phyloP scores from a whole-genome alignment of 2,888 invertebrate species.

The Drosophila borborema region DNA sequence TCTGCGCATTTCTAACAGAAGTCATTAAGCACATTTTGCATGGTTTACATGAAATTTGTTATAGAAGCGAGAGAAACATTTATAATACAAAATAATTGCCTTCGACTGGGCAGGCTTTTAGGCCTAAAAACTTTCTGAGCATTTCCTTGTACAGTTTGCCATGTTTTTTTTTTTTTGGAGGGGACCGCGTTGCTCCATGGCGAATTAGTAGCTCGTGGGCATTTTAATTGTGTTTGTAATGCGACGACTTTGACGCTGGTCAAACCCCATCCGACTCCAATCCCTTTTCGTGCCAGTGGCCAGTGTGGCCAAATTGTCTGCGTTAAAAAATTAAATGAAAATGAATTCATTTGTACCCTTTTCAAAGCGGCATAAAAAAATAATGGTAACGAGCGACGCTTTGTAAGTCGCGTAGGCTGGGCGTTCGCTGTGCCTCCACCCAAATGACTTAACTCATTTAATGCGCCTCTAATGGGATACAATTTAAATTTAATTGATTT shows the following conservation, averaged over 20 bases:
- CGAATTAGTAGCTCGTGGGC: slow-evolving; percentile 80
- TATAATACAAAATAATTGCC: slow-evolving; percentile 77
- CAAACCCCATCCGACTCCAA: slow-evolving; percentile 7
- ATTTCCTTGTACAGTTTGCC: slow-evolving; percentile 33
- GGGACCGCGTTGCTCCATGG: slow-evolving; percentile 52
- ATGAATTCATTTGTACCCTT: slow-evolving; percentile 79
- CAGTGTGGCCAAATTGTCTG: slow-evolving; percentile 50
- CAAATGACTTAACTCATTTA: slow-evolving; percentile 79
- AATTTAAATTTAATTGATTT: slow-evolving; percentile 82
- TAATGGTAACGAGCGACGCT: slow-evolving; percentile 69
- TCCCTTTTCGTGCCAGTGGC: slow-evolving; percentile 1
- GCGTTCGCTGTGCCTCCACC: background rate
- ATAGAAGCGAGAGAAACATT: slow-evolving; percentile 56
- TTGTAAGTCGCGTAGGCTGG: slow-evolving; percentile 36
- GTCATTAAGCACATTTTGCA: slow-evolving; percentile 42
- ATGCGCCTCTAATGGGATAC: slow-evolving; percentile 79
- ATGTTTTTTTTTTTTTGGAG: background rate
- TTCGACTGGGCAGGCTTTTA: slow-evolving; percentile 60
- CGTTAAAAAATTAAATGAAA: slow-evolving; percentile 76
- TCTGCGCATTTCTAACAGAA: slow-evolving; percentile 9
- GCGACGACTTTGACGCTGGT: slow-evolving; percentile 57
- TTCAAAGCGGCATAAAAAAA: slow-evolving; percentile 69
- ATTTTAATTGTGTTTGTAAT: slow-evolving; percentile 77
- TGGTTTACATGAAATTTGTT: slow-evolving; percentile 32
- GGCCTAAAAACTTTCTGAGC: slow-evolving; percentile 27